Evolutionary conservation across 2,888 invertebrate species (phyloP).

Genomic region (Glomeris marginata): DNA sequence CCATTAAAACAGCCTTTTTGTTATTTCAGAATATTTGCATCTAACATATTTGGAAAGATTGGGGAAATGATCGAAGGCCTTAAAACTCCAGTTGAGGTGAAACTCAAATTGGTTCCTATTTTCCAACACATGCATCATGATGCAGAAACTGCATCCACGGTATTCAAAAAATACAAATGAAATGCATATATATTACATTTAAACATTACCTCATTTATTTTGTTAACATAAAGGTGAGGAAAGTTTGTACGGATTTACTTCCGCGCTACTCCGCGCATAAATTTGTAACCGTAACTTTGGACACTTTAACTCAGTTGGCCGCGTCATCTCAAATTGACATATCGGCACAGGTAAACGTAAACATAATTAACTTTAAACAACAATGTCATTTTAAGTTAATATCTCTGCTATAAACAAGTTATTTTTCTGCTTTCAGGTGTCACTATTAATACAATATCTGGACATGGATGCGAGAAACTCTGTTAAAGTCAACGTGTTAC

Average conservation of each 20-base stretch:
- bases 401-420: too few relatives aligned
- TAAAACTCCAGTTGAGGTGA: conserved; percentile 80
- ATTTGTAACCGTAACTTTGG: conserved; percentile 65
- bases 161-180: conserved; percentile 28
- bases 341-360: conserved; percentile 62
- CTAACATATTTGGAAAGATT: conserved; percentile 87
- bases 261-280: conserved; percentile 63
- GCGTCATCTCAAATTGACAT: conserved; percentile 79
- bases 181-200: not conserved
- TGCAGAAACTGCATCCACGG: conserved; percentile 53
- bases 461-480: conserved; percentile 50
- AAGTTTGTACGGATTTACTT: conserved; percentile 54
- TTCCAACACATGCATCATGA: conserved; percentile 87
- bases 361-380: too few relatives aligned
- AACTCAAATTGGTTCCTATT: conserved; percentile 76
- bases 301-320: conserved; percentile 74
- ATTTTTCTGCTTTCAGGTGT: conserved; percentile 30
- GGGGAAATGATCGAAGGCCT: conserved; percentile 89
- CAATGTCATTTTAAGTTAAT: too few relatives aligned
- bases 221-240: conserved; percentile 45
- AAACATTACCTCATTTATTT: not conserved
- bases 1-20: too few relatives aligned
- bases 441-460: conserved; percentile 49
- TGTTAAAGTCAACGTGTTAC: conserved; percentile 50
- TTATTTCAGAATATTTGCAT: conserved; percentile 66